Percentiles rank a stretch among this genome's conserved stretches.
Evolutionary conservation across 53 echinoderm and acorn worm species (phyloP).

Genomic region (Stichopus horrens): DNA sequence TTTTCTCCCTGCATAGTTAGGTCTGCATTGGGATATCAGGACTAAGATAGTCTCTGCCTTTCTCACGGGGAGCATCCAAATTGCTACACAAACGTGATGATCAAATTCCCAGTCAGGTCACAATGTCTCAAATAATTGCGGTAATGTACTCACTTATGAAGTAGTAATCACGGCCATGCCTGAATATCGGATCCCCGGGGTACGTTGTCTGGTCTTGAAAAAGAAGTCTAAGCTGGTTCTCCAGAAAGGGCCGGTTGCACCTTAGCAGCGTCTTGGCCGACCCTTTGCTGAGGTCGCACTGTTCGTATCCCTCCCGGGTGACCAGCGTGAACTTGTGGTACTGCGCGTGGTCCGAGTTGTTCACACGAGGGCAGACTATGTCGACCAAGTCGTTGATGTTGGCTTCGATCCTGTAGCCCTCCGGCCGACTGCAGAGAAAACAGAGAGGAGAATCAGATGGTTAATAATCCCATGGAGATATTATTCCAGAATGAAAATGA

Average conservation of each 20-base stretch:
- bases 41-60: too few relatives aligned
- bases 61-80: too few relatives aligned
- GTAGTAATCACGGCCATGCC: conserved; percentile 72
- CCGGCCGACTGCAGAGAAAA: conserved; percentile 62
- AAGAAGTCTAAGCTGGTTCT: conserved; percentile 67
- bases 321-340: conserved; percentile 82
- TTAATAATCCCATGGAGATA: too few relatives aligned
- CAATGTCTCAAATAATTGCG: too few relatives aligned
- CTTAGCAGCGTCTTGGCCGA: conserved; percentile 50
- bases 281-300: conserved; percentile 54
- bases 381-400: conserved; percentile 76
- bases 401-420: conserved; percentile 64
- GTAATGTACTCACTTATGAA: conserved; percentile 87
- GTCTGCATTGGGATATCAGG: too few relatives aligned
- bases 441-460: not conserved
- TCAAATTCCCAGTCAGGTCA: too few relatives aligned
- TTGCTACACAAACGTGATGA: too few relatives aligned
- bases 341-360: conserved; percentile 59
- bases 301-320: conserved; percentile 55
- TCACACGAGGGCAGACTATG: conserved; percentile 67
- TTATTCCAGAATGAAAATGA: too few relatives aligned
- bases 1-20: too few relatives aligned
- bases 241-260: conserved; percentile 73
- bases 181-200: conserved; percentile 67
- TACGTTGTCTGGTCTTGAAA: conserved; percentile 74